These are phyloP conservation scores for Drosophila bifasciata DNA, from an alignment of 1,140 invertebrate genomes.

Conservation along the genomic window DNA sequence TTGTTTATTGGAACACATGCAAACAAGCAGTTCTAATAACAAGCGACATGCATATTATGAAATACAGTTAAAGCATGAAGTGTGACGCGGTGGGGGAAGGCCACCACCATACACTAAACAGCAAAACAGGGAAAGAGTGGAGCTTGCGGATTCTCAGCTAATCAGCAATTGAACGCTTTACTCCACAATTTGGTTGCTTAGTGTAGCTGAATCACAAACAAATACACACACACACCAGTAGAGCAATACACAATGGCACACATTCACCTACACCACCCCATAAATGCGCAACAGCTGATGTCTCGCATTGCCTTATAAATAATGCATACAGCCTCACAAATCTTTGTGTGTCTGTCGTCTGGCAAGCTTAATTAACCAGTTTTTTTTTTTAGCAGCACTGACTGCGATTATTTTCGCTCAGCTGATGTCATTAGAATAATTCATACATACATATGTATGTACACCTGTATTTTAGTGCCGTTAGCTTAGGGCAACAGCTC, in stretches of 20 bases:
- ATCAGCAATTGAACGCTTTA: neutral
- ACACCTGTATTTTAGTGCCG: too few species aligned
- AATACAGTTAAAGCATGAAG: conserved; percentile 37
- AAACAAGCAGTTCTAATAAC: conserved; percentile 74
- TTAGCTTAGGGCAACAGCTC: too few species aligned
- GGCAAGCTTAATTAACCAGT: conserved; percentile 60
- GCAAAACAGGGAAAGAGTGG: neutral
- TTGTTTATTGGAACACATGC: conserved; percentile 77
- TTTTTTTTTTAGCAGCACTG: conserved; percentile 31
- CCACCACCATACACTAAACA: conserved; percentile 34
- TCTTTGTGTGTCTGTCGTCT: conserved; percentile 34
- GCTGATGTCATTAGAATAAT: conserved; percentile 67
- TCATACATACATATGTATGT: neutral
- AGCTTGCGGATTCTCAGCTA: neutral
- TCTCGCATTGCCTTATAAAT: conserved; percentile 11
- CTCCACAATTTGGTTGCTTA: conserved; percentile 20
- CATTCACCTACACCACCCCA: conserved; percentile 12
- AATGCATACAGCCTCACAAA: conserved; percentile 8
- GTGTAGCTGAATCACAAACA: conserved; percentile 23
- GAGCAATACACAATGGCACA: conserved; percentile 5
- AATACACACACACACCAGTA: conserved; percentile 10
- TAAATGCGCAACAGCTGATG: conserved; percentile 75
- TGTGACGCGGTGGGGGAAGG: neutral
- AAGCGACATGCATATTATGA: conserved; percentile 74
- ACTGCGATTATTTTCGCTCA: conserved; percentile 61